Conservation (phyloP, 2,888 invertebrate genomes). For the Drosophila stalkeri region DNA sequence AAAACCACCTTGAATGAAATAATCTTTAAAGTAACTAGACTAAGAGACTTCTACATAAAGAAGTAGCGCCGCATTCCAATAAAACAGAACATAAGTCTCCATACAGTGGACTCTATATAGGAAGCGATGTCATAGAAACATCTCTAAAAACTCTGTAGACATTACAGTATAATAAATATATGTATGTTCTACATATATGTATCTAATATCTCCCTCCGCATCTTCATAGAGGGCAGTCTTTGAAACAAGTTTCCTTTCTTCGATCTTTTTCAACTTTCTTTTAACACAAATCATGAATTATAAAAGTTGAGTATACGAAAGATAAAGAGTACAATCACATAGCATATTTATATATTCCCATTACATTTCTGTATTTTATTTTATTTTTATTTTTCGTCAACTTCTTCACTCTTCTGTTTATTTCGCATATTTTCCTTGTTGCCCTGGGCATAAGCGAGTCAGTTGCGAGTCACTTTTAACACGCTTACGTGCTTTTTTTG, state of each 20-base stretch:
- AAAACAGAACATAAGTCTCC: no score
- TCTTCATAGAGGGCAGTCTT: background rate
- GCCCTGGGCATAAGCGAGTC: background rate
- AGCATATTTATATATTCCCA: background rate
- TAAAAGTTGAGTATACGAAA: background rate
- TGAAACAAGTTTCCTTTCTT: background rate
- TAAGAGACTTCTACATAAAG: no score
- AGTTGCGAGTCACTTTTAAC: background rate
- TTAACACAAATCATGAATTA: background rate
- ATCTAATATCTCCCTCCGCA: no score
- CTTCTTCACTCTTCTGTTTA: background rate
- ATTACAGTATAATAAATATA: no score
- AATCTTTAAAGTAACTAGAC: no score
- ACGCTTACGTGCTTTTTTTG: conserved; percentile 8
- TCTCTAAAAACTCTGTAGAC: no score
- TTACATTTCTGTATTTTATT: no score
- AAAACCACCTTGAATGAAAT: no score
- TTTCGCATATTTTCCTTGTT: background rate
- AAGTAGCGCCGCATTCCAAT: no score
- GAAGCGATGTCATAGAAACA: no score
- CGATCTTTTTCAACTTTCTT: background rate
- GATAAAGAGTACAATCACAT: background rate
- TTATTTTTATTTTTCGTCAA: background rate
- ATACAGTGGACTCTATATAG: no score
- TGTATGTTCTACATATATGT: no score